Evolutionary conservation across 2,797 vertebrate species (phyloP).

Genomic region (Acrossocheilus fasciatus): DNA sequence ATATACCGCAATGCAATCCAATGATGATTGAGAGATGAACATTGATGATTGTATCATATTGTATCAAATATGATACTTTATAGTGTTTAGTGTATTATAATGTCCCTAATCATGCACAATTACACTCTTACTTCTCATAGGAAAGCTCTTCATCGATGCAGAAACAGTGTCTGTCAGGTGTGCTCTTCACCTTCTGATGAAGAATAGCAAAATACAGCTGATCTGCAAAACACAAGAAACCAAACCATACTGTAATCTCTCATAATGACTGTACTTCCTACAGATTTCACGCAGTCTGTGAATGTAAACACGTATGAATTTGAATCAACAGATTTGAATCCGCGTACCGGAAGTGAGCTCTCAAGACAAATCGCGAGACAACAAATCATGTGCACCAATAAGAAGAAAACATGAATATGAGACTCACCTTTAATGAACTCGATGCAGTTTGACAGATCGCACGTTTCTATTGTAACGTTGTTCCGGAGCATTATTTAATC

Average conservation of each 20-base stretch:
- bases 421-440: conserved; percentile 79
- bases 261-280: not conserved
- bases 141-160: conserved; percentile 94
- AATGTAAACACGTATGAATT: conserved; percentile 22
- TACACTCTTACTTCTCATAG: conserved; percentile 93
- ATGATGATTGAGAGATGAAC: not conserved
- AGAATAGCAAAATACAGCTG: conserved; percentile 96
- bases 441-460: conserved; percentile 68
- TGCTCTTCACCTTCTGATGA: conserved; percentile 91
- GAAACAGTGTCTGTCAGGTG: conserved; percentile 91
- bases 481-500: conserved; percentile 66
- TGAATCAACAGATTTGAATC: conserved; percentile 1
- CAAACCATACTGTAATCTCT: conserved; percentile 7
- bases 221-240: conserved; percentile 80
- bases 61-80: not conserved
- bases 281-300: not conserved
- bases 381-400: not conserved
- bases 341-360: conserved; percentile 58
- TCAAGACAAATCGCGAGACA: not conserved
- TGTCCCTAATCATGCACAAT: not conserved
- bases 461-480: conserved; percentile 64
- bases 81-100: not conserved
- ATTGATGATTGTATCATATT: no score
- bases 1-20: not conserved
- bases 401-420: not conserved